Percentiles rank a stretch among this genome's conserved stretches.
Evolutionary conservation across 2,797 vertebrate species (phyloP).

Genomic region (Oreortyx pictus): DNA sequence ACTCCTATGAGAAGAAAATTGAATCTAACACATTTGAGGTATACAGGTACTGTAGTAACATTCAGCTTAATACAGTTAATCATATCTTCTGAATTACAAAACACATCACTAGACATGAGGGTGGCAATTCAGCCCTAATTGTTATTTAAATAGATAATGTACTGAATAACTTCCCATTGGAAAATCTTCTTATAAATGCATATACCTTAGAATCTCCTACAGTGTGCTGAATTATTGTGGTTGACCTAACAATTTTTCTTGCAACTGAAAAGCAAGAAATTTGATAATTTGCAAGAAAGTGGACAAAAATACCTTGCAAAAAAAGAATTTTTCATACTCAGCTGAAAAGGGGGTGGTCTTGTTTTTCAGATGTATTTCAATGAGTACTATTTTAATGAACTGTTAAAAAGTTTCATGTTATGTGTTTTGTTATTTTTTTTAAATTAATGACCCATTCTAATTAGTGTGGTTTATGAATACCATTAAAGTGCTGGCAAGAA

Average conservation of each 20-base stretch:
- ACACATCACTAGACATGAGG: not conserved
- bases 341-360: not conserved
- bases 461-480: not conserved
- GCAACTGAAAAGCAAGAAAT: not conserved
- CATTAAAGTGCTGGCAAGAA: not conserved
- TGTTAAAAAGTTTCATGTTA: not conserved
- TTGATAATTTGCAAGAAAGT: not conserved
- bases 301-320: not conserved
- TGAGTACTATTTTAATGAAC: not conserved
- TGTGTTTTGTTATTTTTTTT: not conserved
- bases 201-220: not conserved
- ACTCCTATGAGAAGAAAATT: not conserved
- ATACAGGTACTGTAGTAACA: not conserved
- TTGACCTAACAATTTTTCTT: not conserved
- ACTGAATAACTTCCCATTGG: not conserved
- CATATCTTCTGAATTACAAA: not conserved
- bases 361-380: not conserved
- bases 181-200: conserved; percentile 2
- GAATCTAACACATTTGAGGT: not conserved
- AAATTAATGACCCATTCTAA: not conserved
- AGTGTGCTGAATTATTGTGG: not conserved
- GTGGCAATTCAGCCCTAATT: not conserved
- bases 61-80: not conserved
- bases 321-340: not conserved
- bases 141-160: not conserved